Base-by-base conservation (phyloP, 2,113 vertebrate genomes). In the Menura novaehollandiae region DNA sequence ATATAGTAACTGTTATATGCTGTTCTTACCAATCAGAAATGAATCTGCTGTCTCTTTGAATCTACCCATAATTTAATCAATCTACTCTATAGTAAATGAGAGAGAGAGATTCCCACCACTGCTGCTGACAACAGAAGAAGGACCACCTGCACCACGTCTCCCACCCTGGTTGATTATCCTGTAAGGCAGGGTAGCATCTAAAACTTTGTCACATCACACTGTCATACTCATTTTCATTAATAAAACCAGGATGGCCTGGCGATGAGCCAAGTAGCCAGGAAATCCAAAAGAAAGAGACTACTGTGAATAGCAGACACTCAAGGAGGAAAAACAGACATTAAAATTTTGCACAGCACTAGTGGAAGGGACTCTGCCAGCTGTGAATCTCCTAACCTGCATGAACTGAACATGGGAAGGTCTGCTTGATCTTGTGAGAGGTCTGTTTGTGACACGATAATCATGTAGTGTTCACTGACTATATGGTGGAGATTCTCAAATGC, bases 271-370 rank as follows among this genome's bases (percentile, higher is more conserved):
- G 8, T 17, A 69, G 22, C 16, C 53, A 74, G 14, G 18, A 18
- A 62, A 53, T 35, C 26, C 4, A 47, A 77, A 73, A 16, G 5
- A 88, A 69, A 51, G 32, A 32, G 30, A 2, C 14, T 56, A 10
- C 5, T 43, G 21, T 53, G 16, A 44, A 24, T 15, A 72, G 13
- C 11, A 72, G 20, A 32, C 15, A 28, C 5, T 5, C 0, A 0
- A 82, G 30, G 13, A 69, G 21, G 21, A 30, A 62, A 64, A 44
- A 1, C 2, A 27, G n/a, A 9, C 39, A 43, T 33, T 59, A 52
- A 60, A 84, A 62, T 4, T 41, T 47, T 75, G n/a, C 30, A 49
- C 15, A 49, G 11, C 21, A 21, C 12, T 44, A 5, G 15, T 59
- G 9, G 20, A 35, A 84, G 24, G 12, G 32, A 33, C 28, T 55